Evolutionary conservation across 2,888 invertebrate species (phyloP), one percentile per base, ranked within the genome.

Genomic region (Lasioglossum malachurum): DNA sequence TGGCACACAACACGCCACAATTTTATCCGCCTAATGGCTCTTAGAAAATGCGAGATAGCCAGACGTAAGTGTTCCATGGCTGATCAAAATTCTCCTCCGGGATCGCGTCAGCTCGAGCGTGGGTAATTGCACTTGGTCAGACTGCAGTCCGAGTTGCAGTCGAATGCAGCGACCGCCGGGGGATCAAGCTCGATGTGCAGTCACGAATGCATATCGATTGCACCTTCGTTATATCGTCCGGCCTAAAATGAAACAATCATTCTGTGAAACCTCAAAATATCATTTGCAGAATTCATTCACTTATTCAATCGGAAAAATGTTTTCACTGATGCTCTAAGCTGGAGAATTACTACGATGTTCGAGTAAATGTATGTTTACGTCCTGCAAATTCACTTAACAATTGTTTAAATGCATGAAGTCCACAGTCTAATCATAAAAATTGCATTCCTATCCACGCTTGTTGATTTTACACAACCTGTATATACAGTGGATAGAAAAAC

Each of bases 61-160:
- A 72, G 79, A 76, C 49, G 78, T 72, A 83, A 85, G 83, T 83
- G 84, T 83, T 85, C 73, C 83, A 83, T 78, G 60, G 79, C 83
- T 69, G 83, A 83, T 83, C 79, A 85, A 83, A 85, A 83, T 80
- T 83, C 85, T 83, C 76, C 46, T 35, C 69, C 60, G 75, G 67
- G 75, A 80, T 80, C 79, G 74, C 77, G 80, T 82, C 69, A 86
- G 73, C 53, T 80, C 80, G 80, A 84, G 75, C 86, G 80, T 78
- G 46, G 75, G 80, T 84, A 84, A 86, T 84, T 84, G 75, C 85
- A 69, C 35, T 16, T 19, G 74, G 44, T 74, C 75, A 44, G 64
- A 82, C 4, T 31, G 23, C 53, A 38, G 31, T 35, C 31, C 2
- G 79, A 23, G 41, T 67, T 41, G 23, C 78, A 44, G 49, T 35